A percentile compares a stretch with the other conserved stretches of the same genome.
Conservation (phyloP, 1,140 invertebrate genomes). For the Diprion similis region DNA sequence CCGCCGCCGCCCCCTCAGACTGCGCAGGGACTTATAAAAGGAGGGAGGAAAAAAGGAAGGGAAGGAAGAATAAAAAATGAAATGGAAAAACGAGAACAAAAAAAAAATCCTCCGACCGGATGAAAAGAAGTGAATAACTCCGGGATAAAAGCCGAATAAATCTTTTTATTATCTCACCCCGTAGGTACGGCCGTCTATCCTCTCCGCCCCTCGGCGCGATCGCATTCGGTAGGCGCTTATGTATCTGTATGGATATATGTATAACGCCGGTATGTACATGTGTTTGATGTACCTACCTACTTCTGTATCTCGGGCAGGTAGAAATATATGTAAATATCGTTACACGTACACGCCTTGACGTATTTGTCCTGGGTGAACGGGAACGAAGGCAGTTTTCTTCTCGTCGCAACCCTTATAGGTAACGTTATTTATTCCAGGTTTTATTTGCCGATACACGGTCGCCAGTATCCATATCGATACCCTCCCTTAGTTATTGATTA, state of each 20-base stretch:
- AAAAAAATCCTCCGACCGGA: constrained; percentile 44
- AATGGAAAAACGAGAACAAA: constrained; percentile 44
- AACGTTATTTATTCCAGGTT: too few species aligned
- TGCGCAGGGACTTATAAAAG: constrained; percentile 17
- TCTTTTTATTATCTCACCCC: constrained; percentile 59
- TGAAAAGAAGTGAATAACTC: constrained; percentile 62
- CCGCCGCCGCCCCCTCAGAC: constrained; percentile 29
- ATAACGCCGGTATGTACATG: neutral
- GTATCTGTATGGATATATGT: neutral
- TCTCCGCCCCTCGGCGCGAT: neutral
- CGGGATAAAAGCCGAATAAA: constrained; percentile 62
- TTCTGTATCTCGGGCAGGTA: neutral
- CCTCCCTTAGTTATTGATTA: too few species aligned
- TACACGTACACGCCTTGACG: too few species aligned
- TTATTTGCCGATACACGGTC: too few species aligned
- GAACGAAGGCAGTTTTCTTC: too few species aligned
- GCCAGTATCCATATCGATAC: too few species aligned
- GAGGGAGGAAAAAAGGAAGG: constrained; percentile 17
- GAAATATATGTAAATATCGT: too few species aligned
- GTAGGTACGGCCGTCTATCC: neutral
- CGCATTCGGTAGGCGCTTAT: neutral
- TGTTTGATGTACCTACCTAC: neutral
- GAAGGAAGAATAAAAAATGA: constrained; percentile 28
- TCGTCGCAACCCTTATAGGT: too few species aligned
- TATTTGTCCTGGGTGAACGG: too few species aligned